These are phyloP conservation scores for Scopus umbretta DNA, from an alignment of 2,113 vertebrate species.

Conservation along the genomic window DNA sequence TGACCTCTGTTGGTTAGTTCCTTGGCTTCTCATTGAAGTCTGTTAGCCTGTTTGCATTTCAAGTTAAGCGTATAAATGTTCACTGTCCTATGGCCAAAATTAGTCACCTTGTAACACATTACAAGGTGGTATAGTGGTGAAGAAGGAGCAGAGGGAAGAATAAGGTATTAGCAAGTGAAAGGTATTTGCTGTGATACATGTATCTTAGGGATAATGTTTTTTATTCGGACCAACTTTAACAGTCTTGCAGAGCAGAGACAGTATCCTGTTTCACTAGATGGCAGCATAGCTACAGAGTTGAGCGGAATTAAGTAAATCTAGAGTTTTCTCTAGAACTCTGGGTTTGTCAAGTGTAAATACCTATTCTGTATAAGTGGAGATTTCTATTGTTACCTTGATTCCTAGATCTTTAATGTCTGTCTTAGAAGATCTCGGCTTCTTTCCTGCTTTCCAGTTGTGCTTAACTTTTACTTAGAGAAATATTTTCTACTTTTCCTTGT, in stretches of 20 bases:
- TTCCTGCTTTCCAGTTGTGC: not conserved
- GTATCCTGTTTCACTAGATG: not conserved
- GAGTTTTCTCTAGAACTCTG: not conserved
- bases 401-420: not conserved
- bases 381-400: not conserved
- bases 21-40: not conserved
- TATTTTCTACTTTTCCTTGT: not conserved
- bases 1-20: not conserved
- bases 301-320: not conserved
- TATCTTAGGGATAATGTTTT: not conserved
- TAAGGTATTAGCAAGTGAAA: not conserved
- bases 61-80: not conserved
- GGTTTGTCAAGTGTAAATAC: not conserved
- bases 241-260: not conserved
- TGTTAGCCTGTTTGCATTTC: not conserved
- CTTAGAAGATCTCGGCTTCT: not conserved
- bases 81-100: not conserved
- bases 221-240: not conserved
- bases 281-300: slow-evolving; percentile 1
- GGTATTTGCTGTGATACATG: not conserved
- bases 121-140: not conserved
- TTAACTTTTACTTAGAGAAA: not conserved
- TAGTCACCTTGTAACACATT: not conserved
- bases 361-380: not conserved
- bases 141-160: not conserved